Evolutionary conservation across 1,140 invertebrate genomes (phyloP), one percentile per base, ranked within the genome.

Genomic region (Bombus pyrosoma): DNA sequence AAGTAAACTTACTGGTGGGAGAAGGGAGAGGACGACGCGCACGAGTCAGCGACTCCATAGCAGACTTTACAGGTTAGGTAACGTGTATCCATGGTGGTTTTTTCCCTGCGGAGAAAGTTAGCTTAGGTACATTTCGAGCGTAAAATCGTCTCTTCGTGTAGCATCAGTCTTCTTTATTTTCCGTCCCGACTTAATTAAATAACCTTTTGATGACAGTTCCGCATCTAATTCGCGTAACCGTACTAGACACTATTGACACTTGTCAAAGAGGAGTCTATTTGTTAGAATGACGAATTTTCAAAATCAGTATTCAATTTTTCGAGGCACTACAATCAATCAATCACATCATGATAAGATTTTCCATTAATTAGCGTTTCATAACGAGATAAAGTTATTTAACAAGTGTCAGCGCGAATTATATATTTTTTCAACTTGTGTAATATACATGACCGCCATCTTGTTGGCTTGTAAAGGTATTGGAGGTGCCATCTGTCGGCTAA

Each of bases 41-140:
- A 83, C 64, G 76, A 86, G 88, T 87, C 87, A 81, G 72, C 84
- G 75, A 86, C 64, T 90, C 69, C 69, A 32, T 85, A 73, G 78
- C 79, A 78, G 86, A 89, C 81, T 90, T 87, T 81, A 79, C 82
- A 84, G 86, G 88, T 90, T 90, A 90, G 89, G 89, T 90, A 90
- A 90, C 88, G 85, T 74, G 85, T 90, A 90, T 90, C 89, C 81
- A 83, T 88, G 86, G 78, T 77, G 77, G 75, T 84, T 91, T 89
- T 91, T 86, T 87, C 37, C 72, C 39, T 80, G 34, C 34, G 81
- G 89, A 90, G 91, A 91, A 91, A 91, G 91, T 91, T 90, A 85
- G 85, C 76, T 87, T 91, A 91, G 87, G 83, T 81, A 69, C 57
- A 83, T 88, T 72, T 89, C 64, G 81, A 91, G 88, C 90, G 87